Evolutionary conservation across 1,140 invertebrate genomes (phyloP).

Genomic region (Eurosta solidaginis): DNA sequence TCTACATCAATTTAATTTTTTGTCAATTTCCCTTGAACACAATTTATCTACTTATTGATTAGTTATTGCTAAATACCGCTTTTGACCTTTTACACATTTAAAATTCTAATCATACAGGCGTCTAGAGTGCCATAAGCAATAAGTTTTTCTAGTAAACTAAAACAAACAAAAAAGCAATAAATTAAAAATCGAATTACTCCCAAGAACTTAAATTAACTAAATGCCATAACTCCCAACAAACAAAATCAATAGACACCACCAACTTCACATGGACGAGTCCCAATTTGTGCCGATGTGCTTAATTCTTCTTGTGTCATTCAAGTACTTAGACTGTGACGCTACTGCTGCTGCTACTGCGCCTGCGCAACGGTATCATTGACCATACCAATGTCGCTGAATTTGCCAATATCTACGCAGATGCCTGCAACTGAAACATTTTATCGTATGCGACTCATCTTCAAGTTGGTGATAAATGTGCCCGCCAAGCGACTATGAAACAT

Average conservation of each 20-base stretch:
- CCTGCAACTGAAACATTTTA: not conserved
- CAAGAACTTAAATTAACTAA: not conserved
- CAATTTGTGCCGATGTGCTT: not conserved
- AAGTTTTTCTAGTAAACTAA: too few relatives aligned
- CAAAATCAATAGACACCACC: not conserved
- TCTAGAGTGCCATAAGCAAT: too few relatives aligned
- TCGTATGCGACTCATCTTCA: not conserved
- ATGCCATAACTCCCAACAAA: not conserved
- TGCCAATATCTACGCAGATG: not conserved
- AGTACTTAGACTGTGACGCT: not conserved
- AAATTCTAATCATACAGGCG: too few relatives aligned
- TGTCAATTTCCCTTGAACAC: not conserved
- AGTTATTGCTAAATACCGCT: not conserved
- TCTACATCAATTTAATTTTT: not conserved
- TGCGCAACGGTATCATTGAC: not conserved
- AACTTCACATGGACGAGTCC: not conserved
- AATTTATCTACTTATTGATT: not conserved
- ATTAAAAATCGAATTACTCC: not conserved
- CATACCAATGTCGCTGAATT: not conserved
- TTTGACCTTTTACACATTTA: not conserved
- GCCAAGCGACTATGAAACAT: not conserved
- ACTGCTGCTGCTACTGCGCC: not conserved
- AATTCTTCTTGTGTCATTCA: not conserved
- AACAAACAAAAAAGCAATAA: not conserved
- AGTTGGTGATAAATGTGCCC: conserved; percentile 2